Base-by-base conservation (phyloP, 2,113 vertebrate genomes). In the Vidua macroura region DNA sequence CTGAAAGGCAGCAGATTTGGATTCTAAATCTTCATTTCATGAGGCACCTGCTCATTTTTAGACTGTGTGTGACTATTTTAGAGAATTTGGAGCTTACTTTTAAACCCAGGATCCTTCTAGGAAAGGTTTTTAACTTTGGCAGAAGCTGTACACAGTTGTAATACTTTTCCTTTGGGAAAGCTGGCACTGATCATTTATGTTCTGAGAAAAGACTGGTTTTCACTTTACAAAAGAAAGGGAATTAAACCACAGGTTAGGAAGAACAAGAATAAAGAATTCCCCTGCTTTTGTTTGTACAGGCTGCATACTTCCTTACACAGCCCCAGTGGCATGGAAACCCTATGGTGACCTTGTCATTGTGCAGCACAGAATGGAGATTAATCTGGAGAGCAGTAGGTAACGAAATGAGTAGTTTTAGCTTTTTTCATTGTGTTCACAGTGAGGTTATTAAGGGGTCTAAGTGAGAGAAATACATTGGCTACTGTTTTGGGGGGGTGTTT, bases 171-270 rank as follows among this genome's bases (percentile, higher is more conserved):
- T 95, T 93, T 92, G 88, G 90, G 90, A 96, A 92, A 86, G 56
- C 43, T 92, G 75, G 68, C 64, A 63, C 76, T 93, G 76, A 92
- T 97, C 83, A 46, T 88, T 94, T 96, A 63, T 81, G 93, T 94
- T 95, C 82, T 92, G 52, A 92, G 60, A 86, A 93, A 86, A 83
- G 79, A 23, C 52, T 59, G 52, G 82, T 67, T 94, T 96, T 97
- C 60, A 30, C 78, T 88, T 95, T 90, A 86, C 82, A 88, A 68
- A 94, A 83, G 90, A 72, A 92, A 68, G n/a, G n/a, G 94, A 93
- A 93, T 96, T 95, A 96, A 96, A 92, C 85, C 80, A 78, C 55
- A 72, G 85, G 90, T 95, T 95, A 93, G 76, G 90, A 94, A 67
- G 83, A 92, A 56, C 4, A 12, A 96, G 75, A 94, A 86, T 88